Percentiles rank a stretch among this genome's conserved stretches.
Conservation (phyloP, 2,888 invertebrate genomes). For the Drosophila siamana region DNA sequence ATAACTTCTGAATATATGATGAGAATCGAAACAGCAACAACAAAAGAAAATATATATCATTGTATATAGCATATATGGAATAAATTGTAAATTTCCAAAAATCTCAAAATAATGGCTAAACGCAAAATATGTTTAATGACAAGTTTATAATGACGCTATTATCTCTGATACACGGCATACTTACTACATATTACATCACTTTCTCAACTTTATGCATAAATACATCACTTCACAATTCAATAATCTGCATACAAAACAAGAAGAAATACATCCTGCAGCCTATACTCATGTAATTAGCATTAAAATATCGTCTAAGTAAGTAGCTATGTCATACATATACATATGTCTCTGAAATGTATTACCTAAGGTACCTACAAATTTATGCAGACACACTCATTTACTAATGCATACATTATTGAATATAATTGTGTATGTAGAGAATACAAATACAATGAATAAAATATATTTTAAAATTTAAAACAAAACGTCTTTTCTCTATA, state of each 20-base stretch:
- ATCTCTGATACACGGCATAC: slow-evolving; percentile 45
- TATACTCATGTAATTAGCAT: slow-evolving; percentile 46
- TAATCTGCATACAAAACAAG: slow-evolving; percentile 18
- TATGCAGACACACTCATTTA: slow-evolving; percentile 75
- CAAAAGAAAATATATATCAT: slow-evolving; percentile 11
- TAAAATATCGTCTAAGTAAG: slow-evolving; percentile 46
- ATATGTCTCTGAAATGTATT: slow-evolving; percentile 72
- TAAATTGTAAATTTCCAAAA: slow-evolving; percentile 32
- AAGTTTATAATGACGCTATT: slow-evolving; percentile 23
- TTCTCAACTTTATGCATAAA: slow-evolving; percentile 26
- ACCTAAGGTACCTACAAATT: slow-evolving; percentile 81
- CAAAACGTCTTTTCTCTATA: neutral
- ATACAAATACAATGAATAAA: slow-evolving; percentile 67
- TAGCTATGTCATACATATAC: slow-evolving; percentile 53
- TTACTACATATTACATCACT: slow-evolving; percentile 41
- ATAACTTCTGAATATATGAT: slow-evolving; percentile 13
- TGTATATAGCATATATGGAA: slow-evolving; percentile 49
- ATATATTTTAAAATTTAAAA: slow-evolving; percentile 73
- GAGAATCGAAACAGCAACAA: slow-evolving; percentile 13
- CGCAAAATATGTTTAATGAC: slow-evolving; percentile 18
- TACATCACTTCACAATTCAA: slow-evolving; percentile 43
- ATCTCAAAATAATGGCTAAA: slow-evolving; percentile 10
- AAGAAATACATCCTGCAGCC: slow-evolving; percentile 20
- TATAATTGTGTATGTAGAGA: slow-evolving; percentile 67
- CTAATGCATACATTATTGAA: slow-evolving; percentile 45